These are phyloP conservation scores for Drosophila nigritarsus DNA, from an alignment of 2,888 invertebrate species.

Conservation along the genomic window DNA sequence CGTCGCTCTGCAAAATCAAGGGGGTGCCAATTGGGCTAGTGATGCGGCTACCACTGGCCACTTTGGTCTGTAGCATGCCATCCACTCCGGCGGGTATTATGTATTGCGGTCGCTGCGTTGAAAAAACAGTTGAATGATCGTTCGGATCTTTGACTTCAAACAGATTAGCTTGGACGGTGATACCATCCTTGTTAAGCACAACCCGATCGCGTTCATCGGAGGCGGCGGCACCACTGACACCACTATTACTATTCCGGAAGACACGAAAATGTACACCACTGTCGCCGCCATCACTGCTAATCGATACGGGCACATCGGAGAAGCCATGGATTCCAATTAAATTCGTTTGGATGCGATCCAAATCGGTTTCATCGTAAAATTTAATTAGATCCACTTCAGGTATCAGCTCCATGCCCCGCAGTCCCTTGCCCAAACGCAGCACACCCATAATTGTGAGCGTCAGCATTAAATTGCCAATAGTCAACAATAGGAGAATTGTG, in stretches of 20 bases:
- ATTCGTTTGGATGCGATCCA: conserved; percentile 91
- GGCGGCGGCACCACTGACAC: conserved; percentile 57
- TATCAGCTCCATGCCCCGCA: conserved; percentile 94
- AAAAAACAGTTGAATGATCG: conserved; percentile 89
- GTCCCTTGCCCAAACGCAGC: conserved; percentile 90
- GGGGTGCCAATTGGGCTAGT: conserved; percentile 90
- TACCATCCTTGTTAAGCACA: conserved; percentile 88
- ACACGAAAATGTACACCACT: conserved; percentile 84
- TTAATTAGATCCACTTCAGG: conserved; percentile 91
- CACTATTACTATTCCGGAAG: conserved; percentile 72
- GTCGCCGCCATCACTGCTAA: conserved; percentile 77
- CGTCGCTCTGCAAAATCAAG: conserved; percentile 89
- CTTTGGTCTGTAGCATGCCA: conserved; percentile 87
- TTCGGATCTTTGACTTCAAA: conserved; percentile 89
- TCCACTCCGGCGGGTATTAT: conserved; percentile 89
- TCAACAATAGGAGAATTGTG: conserved; percentile 89
- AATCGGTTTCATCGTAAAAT: conserved; percentile 91
- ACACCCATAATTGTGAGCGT: conserved; percentile 93
- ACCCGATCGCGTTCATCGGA: conserved; percentile 83
- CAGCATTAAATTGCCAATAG: conserved; percentile 91
- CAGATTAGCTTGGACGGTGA: conserved; percentile 88
- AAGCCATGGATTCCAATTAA: conserved; percentile 89
- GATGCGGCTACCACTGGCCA: conserved; percentile 90
- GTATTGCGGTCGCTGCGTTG: conserved; percentile 90
- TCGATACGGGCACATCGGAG: conserved; percentile 86